Evolutionary conservation across 2,797 vertebrate genomes (phyloP).

Genomic region (Malacoraja senta): DNA sequence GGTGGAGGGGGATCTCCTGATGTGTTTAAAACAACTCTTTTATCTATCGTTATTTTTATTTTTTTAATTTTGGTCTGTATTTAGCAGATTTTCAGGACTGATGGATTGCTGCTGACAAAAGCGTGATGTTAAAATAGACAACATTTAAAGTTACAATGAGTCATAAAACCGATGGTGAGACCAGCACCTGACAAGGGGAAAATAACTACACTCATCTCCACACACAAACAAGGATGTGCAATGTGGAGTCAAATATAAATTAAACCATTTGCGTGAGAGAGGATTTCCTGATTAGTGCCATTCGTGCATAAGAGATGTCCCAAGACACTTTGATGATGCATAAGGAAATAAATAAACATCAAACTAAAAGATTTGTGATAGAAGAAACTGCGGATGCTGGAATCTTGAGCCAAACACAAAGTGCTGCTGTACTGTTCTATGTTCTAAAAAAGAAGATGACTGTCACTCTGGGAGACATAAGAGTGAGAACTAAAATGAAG

Average conservation of each 20-base stretch:
- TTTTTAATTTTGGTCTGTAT: neutral
- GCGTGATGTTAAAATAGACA: neutral
- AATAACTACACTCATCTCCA: no score
- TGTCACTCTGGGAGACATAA: neutral
- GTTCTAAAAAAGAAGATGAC: no score
- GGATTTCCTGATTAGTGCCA: neutral
- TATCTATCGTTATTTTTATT: no score
- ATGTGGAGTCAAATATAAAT: neutral
- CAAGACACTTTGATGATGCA: neutral
- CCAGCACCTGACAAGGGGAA: neutral
- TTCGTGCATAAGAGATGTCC: neutral
- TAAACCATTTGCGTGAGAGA: neutral
- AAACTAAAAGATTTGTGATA: neutral
- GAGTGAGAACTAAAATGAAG: neutral
- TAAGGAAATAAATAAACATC: neutral
- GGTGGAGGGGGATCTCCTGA: no score
- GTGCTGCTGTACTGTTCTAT: no score
- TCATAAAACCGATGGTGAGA: neutral
- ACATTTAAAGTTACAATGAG: neutral
- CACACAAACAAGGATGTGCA: neutral
- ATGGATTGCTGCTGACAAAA: neutral
- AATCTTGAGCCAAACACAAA: no score
- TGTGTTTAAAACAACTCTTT: no score
- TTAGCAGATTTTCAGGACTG: neutral
- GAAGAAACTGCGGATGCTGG: no score